phyloP scores from a whole-genome alignment of 2,888 invertebrate genomes.

The Melieria crassipennis region DNA sequence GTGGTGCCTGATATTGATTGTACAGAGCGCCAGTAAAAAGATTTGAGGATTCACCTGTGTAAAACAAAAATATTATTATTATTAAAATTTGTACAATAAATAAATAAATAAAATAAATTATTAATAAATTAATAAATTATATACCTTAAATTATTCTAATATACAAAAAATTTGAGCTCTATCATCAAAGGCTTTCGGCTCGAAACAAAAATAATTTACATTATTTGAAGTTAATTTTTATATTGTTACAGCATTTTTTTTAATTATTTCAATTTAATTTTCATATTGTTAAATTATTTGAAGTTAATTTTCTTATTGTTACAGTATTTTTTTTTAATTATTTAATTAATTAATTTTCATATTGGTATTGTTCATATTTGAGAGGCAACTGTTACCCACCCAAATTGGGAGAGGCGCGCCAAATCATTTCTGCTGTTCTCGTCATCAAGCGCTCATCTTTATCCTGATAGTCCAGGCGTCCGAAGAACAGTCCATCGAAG shows the following conservation, averaged over 20 bases:
- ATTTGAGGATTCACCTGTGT: slow-evolving; percentile 71
- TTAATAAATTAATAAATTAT: no score
- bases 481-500: slow-evolving; percentile 88
- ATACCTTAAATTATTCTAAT: no score
- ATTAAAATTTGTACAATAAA: neutral
- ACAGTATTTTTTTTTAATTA: no score
- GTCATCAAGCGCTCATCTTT: slow-evolving; percentile 71
- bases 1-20: slow-evolving; percentile 85
- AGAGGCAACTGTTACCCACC: slow-evolving; percentile 66
- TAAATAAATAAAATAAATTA: neutral
- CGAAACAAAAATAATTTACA: no score
- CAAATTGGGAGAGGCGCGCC: slow-evolving; percentile 79
- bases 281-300: no score
- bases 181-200: no score
- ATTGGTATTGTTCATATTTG: no score
- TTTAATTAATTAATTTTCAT: neutral
- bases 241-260: no score
- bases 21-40: slow-evolving; percentile 87
- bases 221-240: no score
- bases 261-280: no score
- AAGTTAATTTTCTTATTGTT: no score
- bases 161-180: no score
- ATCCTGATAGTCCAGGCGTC: slow-evolving; percentile 87
- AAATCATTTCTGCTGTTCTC: slow-evolving; percentile 83
- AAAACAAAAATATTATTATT: neutral